Evolutionary conservation across 2,888 invertebrate genomes (phyloP), one percentile per base, ranked within the genome.

Genomic region (Allygus modestus): DNA sequence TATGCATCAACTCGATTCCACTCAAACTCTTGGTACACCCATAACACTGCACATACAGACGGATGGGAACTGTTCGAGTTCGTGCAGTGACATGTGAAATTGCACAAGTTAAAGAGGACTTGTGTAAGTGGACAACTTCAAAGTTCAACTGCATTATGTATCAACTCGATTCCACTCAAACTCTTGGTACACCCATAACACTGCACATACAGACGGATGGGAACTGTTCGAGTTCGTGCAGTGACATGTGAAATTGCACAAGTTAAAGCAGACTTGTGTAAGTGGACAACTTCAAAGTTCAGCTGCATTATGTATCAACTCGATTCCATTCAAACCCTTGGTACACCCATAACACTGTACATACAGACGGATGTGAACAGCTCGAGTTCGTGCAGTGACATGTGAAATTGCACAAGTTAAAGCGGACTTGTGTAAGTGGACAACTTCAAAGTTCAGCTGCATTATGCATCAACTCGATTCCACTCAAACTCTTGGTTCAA

Each of bases 51-150:
- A n/a, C n/a, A n/a, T n/a, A n/a, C n/a, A n/a, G n/a, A n/a, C n/a
- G n/a, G n/a, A n/a, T n/a, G n/a, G n/a, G 26, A 23, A 58, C 58
- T 58, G 26, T 26, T 26, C 23, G 23, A 58, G 23, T 58, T 58
- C 17, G 20, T 58, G 5, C 26, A 23, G 23, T 58, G 23, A 58
- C 4, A 58, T 26, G 58, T 58, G 58, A 58, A 23, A 58, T 58
- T 58, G 58, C 58, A 9, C 26, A 23, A 58, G 58, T 58, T 58
- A 23, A n/a, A 26, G 26, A 17, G 12, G 58, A 23, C 51, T 58
- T 26, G 26, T 26, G 58, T 58, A 58, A n/a, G 58, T 58, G 58
- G 58, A 58, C 58, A 58, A 58, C 58, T 58, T 58, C 58, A 20
- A 23, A 20, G 23, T 58, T 58, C 26, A 58, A 58, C 51, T 51